phyloP scores from a whole-genome alignment of 2,113 vertebrate genomes.

The Lathamus discolor region DNA sequence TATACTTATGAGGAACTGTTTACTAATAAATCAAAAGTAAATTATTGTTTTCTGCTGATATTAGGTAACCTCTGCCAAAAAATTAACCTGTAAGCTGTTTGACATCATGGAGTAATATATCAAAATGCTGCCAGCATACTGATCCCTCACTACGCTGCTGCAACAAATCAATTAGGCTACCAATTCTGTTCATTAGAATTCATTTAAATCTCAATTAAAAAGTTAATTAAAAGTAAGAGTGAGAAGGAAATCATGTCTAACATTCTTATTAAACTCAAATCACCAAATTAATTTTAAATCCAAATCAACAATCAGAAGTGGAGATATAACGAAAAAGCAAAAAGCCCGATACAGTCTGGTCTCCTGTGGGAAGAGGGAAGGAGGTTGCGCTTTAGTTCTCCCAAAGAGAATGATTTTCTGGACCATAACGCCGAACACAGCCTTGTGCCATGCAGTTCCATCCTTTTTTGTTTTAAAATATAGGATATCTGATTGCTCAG shows the following conservation, averaged over 20 bases:
- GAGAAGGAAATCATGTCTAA: constrained; percentile 78
- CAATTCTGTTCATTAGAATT: constrained; percentile 83
- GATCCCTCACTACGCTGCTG: constrained; percentile 65
- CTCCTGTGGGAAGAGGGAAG: background rate
- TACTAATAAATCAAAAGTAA: background rate
- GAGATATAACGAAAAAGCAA: background rate
- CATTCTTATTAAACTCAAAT: constrained; percentile 78
- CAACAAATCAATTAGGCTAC: constrained; percentile 81
- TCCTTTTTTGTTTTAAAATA: background rate
- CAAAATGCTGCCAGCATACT: constrained; percentile 62
- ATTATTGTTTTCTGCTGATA: constrained; percentile 53
- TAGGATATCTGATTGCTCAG: background rate
- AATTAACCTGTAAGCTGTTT: constrained; percentile 71
- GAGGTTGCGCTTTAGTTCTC: background rate
- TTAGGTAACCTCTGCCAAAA: constrained; percentile 70
- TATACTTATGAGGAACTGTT: background rate
- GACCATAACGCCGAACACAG: background rate
- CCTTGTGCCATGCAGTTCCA: background rate
- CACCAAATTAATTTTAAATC: constrained; percentile 73
- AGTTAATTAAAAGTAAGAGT: constrained; percentile 82
- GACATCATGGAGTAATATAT: constrained; percentile 42
- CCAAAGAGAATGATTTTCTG: background rate
- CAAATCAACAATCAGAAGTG: constrained; percentile 51
- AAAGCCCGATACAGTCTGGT: background rate
- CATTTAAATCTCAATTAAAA: constrained; percentile 82